Base-by-base conservation (phyloP, 2,797 vertebrate genomes). In the Galaxias olidus region DNA sequence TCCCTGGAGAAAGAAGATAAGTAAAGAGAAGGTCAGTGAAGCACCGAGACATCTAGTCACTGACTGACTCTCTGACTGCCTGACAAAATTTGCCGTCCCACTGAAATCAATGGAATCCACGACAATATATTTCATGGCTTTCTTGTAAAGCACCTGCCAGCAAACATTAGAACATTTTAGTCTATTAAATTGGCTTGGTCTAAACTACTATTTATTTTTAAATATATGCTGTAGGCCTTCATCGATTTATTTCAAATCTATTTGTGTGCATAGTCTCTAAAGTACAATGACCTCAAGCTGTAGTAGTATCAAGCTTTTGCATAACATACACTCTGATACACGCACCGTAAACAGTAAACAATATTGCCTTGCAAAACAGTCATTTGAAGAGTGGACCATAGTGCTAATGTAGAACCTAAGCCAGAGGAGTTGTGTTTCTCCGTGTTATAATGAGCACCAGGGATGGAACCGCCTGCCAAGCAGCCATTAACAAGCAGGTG, bases 21-120 rank as follows among this genome's bases (percentile, higher is more conserved):
- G 68, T 65, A 80, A 82, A 76, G 73, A 64, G 64, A 79, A 78
- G 82, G 83, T 85, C 79, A 82, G 79, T 81, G 79, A 82, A 82
- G 73, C 77, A 86, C 71, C 50, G 69, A 77, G 79, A 74, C 76
- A 78, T 81, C 73, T 30, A 3, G 30, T 30, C 30, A 30, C 30
- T 30, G 30, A 3, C 2, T 30, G 30, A 30, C 30, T 30, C 2
- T 30, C 2, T 30, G 30, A 30, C 30, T 30, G 6, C 30, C 30
- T 30, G 30, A 30, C 6, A 30, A 30, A 30, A 30, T 2, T 2
- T 30, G 2, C 2, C 6, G 30, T 30, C 30, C 30, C 6, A 30
- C 30, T 30, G 6, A 69, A 77, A 76, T 87, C 72, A 78, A 76
- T 73, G 61, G 68, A 13, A 64, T 65, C 71, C 65, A 64, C 71